Conservation (phyloP, 2,113 vertebrate genomes). For the Scalopus aquaticus region DNA sequence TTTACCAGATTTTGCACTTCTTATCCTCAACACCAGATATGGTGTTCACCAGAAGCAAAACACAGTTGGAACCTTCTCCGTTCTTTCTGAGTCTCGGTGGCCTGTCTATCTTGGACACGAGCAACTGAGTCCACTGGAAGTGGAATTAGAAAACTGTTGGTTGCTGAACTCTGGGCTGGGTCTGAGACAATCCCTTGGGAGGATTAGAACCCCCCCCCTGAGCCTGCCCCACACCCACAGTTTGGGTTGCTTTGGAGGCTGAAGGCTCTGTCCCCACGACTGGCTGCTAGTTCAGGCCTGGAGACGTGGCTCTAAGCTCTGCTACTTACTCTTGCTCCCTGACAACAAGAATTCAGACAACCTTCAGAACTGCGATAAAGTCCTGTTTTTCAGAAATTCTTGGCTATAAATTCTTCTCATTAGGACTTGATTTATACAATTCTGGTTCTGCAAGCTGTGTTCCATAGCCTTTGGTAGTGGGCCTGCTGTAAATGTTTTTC, state of each 20-base stretch:
- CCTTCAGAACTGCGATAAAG: not conserved
- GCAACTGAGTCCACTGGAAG: not conserved
- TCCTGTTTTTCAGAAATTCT: conserved; percentile 42
- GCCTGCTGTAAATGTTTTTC: not conserved
- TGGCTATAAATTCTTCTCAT: conserved; percentile 42
- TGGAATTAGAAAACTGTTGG: not conserved
- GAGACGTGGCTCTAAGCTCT: not conserved
- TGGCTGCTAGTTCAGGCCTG: not conserved
- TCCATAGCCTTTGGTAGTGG: not conserved
- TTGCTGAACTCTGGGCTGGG: not conserved
- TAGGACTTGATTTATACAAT: conserved; percentile 17
- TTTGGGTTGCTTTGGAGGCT: not conserved
- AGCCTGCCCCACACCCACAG: not conserved
- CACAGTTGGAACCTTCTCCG: not conserved
- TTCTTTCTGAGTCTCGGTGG: not conserved
- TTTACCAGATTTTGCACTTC: not conserved
- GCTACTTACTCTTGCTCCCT: not conserved
- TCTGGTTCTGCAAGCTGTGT: conserved; percentile 21
- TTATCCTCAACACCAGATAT: not conserved
- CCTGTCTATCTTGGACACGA: not conserved
- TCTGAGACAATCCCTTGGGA: not conserved
- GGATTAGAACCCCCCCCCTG: not conserved
- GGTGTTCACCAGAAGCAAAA: not conserved
- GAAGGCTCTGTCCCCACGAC: not conserved
- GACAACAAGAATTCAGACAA: not conserved